Conservation (phyloP, 2,888 invertebrate species). For the Notodonta dromedarius region DNA sequence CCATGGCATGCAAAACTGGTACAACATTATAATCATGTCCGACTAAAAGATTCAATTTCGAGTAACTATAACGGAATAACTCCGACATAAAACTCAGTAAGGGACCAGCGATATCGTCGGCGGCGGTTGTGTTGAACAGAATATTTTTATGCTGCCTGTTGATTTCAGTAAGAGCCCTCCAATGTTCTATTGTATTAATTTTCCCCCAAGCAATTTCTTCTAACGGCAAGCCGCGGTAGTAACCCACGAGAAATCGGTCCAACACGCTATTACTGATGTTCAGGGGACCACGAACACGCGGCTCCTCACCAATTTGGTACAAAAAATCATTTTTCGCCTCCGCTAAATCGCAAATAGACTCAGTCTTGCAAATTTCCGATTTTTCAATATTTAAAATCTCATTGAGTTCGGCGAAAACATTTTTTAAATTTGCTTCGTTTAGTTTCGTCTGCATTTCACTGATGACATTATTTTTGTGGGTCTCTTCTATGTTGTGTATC, state of each 20-base stretch:
- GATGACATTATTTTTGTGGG: slow-evolving; percentile 14
- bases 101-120: slow-evolving; percentile 21
- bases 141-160: slow-evolving; percentile 21
- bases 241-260: slow-evolving; percentile 28
- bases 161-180: slow-evolving; percentile 25
- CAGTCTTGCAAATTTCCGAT: slow-evolving; percentile 24
- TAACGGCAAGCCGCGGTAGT: slow-evolving; percentile 20
- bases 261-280: slow-evolving; percentile 10
- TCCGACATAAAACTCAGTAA: slow-evolving; percentile 18
- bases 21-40: slow-evolving; percentile 34
- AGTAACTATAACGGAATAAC: slow-evolving; percentile 20
- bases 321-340: slow-evolving; percentile 16
- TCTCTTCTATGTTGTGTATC: slow-evolving; percentile 20
- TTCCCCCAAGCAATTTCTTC: slow-evolving; percentile 32
- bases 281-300: slow-evolving; percentile 14
- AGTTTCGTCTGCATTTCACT: slow-evolving; percentile 19
- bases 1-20: slow-evolving; percentile 13
- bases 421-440: neutral
- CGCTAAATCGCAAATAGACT: slow-evolving; percentile 29
- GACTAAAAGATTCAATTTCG: slow-evolving; percentile 25
- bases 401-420: slow-evolving; percentile 17
- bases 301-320: slow-evolving; percentile 12
- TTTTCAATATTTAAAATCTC: slow-evolving; percentile 22
- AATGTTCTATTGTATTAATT: slow-evolving; percentile 17
- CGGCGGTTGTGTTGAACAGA: slow-evolving; percentile 16